Base-by-base conservation (phyloP, 23 tunicate species). In the Corella eumyota region DNA sequence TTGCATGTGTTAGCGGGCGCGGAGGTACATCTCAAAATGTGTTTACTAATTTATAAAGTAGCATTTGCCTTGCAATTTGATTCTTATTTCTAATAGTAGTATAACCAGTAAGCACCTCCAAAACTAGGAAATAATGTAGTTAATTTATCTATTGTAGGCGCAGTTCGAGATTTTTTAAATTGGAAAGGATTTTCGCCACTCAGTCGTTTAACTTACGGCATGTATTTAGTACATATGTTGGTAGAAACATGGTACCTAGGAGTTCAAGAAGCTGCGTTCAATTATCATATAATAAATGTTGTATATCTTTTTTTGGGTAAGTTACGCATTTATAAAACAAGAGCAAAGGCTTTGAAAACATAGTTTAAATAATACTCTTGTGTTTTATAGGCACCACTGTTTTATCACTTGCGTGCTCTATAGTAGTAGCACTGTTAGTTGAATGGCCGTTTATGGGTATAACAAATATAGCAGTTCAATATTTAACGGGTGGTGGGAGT, bases 361-460 rank as follows among this genome's bases (percentile, higher is more conserved):
- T n/a, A n/a, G n/a, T n/a, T n/a, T n/a, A n/a, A n/a, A n/a, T n/a
- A n/a, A n/a, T n/a, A n/a, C n/a, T n/a, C n/a, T n/a, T n/a, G n/a
- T n/a, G n/a, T n/a, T n/a, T n/a, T n/a, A n/a, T n/a, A 72, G 78
- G 58, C 20, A 44, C 78, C 7, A 25, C 51, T 1, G 50, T 61
- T 25, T 32, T 72, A 2, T 49, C 50, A 9, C 51, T 72, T 35
- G 68, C 61, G 11, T 48, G 48, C 19, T 68, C 69, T 11, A 61
- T 72, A 34, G 24, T 72, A 17, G 5, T 61, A 22, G 28, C 78
- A 32, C 24, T 61, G 4, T 48, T 25, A 25, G 34, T 72, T 33
- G 78, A 72, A 33, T 72, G 68, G 78, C 78, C 78, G 19, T 59
- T 72, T 35, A 34, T 61, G 22, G 68, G 68, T 54, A 26, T 54